These are phyloP conservation scores for Planococcus citri DNA, from an alignment of 1,140 invertebrate genomes.

Conservation along the genomic window DNA sequence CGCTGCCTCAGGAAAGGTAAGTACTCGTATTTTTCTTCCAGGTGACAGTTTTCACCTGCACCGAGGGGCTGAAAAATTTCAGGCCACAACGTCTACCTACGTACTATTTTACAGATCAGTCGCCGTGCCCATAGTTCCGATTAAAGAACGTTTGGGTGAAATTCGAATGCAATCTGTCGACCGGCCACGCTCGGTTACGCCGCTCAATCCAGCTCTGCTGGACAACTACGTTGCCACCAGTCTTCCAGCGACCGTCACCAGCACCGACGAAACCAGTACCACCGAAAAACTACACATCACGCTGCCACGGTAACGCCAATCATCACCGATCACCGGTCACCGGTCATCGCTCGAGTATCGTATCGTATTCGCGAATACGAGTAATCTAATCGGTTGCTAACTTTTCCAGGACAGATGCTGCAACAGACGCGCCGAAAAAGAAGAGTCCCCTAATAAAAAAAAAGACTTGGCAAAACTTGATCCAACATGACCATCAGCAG, in stretches of 20 bases:
- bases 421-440: constrained; percentile 23
- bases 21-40: neutral
- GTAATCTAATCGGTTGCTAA: neutral
- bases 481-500: neutral
- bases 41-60: neutral
- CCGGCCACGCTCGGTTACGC: constrained; percentile 70
- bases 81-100: too few relatives aligned
- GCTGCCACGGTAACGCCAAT: neutral
- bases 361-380: neutral
- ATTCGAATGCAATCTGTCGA: constrained; percentile 69
- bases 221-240: constrained; percentile 44
- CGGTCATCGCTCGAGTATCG: neutral
- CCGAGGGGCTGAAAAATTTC: neutral
- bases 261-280: constrained; percentile 15
- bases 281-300: constrained; percentile 14
- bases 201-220: constrained; percentile 59
- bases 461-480: neutral
- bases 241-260: constrained; percentile 29
- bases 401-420: constrained; percentile 18
- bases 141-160: constrained; percentile 55
- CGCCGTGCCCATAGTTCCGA: constrained; percentile 63
- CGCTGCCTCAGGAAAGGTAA: constrained; percentile 56
- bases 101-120: constrained; percentile 43
- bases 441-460: constrained; percentile 13
- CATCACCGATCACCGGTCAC: neutral